Percentiles rank a stretch among this genome's conserved stretches.
phyloP scores from a whole-genome alignment of 1,140 invertebrate species.

The Drosophila orena region DNA sequence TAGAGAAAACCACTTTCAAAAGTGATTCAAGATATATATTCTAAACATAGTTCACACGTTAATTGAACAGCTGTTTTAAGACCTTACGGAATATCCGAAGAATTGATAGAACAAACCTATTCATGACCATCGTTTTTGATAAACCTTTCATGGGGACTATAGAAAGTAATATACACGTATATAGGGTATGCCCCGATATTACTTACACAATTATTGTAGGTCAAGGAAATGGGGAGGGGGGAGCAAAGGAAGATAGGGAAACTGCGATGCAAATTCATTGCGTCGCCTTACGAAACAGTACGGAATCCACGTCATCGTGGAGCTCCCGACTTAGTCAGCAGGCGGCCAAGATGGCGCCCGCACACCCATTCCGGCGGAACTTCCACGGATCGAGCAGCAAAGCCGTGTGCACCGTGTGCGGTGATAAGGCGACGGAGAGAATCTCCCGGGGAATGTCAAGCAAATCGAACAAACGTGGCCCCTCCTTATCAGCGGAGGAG shows the following conservation, averaged over 20 bases:
- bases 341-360: constrained; percentile 53
- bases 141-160: too few species aligned
- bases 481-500: constrained; percentile 28
- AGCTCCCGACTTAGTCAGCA: constrained; percentile 52
- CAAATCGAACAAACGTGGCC: constrained; percentile 8
- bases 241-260: constrained; percentile 30
- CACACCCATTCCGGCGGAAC: constrained; percentile 43
- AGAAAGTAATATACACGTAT: too few species aligned
- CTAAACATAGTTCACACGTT: neutral
- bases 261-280: constrained; percentile 32
- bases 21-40: neutral
- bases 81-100: neutral
- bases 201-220: neutral
- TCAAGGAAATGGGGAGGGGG: neutral
- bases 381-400: neutral
- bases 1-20: neutral
- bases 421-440: constrained; percentile 25
- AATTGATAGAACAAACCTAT: neutral
- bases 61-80: neutral
- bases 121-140: too few species aligned
- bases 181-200: neutral
- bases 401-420: constrained; percentile 61
- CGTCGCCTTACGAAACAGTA: constrained; percentile 22
- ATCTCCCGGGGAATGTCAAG: neutral
- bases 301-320: constrained; percentile 21